phyloP scores from a whole-genome alignment of 2,113 vertebrate species.

The Prochilodus magdalenae region DNA sequence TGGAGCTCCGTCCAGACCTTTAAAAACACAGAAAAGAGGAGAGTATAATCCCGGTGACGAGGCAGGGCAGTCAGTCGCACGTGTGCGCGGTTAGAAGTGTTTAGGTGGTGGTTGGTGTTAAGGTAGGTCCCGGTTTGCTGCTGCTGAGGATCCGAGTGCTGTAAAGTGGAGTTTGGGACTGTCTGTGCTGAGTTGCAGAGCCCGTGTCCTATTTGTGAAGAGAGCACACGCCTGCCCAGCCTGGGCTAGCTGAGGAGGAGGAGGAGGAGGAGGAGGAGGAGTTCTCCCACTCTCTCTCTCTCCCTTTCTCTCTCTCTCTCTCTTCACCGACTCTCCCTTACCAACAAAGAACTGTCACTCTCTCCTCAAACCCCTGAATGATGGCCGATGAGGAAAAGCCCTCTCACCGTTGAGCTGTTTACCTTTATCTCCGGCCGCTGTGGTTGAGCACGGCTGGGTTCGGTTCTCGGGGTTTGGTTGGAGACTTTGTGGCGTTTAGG shows the following conservation, averaged over 20 bases:
- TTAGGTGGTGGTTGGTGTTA: constrained; percentile 57
- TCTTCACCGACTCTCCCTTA: constrained; percentile 91
- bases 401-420: not conserved
- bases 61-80: constrained; percentile 61
- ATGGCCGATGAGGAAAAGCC: constrained; percentile 73
- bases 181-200: constrained; percentile 88
- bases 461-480: not conserved
- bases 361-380: constrained; percentile 82
- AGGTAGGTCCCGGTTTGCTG: constrained; percentile 74
- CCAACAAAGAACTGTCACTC: constrained; percentile 99
- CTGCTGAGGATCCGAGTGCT: constrained; percentile 84
- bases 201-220: constrained; percentile 96
- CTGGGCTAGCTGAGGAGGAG: constrained; percentile 97
- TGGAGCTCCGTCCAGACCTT: constrained; percentile 61
- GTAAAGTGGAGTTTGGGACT: constrained; percentile 94
- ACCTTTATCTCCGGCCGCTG: not conserved
- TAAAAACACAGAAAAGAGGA: constrained; percentile 26
- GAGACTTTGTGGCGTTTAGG: not conserved
- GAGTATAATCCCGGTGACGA: constrained; percentile 79
- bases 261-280: constrained; percentile 73
- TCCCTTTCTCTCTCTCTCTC: constrained; percentile 56
- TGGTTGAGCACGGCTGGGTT: not conserved
- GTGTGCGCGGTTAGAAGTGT: constrained; percentile 44
- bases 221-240: constrained; percentile 96
- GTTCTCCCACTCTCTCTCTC: constrained; percentile 74